phyloP scores from a whole-genome alignment of 2,113 vertebrate genomes.

The Capreolus pygargus region DNA sequence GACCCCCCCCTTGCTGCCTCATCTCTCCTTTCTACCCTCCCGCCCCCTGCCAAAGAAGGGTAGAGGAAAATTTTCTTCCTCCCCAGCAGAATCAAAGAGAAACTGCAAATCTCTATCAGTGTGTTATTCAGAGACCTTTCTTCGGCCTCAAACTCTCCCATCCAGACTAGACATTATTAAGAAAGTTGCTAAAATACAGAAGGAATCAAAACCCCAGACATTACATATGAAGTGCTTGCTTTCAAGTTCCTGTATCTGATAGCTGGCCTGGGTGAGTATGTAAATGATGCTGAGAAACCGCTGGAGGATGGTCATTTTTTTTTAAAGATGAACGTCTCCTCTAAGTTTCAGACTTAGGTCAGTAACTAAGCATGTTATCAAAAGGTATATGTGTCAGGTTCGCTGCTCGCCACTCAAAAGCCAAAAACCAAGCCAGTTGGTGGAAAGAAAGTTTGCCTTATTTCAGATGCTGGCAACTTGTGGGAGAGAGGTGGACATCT shows the following conservation, averaged over 20 bases:
- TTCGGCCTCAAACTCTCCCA: too few relatives aligned
- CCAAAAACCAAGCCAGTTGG: not conserved
- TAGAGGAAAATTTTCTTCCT: not conserved
- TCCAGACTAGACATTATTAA: not conserved
- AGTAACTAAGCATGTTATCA: not conserved
- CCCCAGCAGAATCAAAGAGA: not conserved
- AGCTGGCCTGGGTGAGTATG: rapidly evolving
- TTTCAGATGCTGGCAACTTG: not conserved
- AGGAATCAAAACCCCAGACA: not conserved
- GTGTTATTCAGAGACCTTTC: not conserved
- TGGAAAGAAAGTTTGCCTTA: not conserved
- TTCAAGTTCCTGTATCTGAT: not conserved
- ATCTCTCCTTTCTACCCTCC: too few relatives aligned
- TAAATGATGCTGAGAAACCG: not conserved
- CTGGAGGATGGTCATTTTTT: not conserved
- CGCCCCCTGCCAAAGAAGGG: not conserved
- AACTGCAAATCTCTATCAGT: not conserved
- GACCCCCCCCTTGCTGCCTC: too few relatives aligned
- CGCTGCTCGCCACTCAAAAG: not conserved
- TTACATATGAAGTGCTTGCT: not conserved
- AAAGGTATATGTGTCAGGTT: not conserved
- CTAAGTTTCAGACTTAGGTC: not conserved
- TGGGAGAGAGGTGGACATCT: not conserved
- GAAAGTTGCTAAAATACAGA: not conserved
- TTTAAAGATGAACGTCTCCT: not conserved